Percentiles rank a stretch among this genome's conserved stretches.
Evolutionary conservation across 2,797 vertebrate genomes (phyloP).

Genomic region (Gouania willdenowi): DNA sequence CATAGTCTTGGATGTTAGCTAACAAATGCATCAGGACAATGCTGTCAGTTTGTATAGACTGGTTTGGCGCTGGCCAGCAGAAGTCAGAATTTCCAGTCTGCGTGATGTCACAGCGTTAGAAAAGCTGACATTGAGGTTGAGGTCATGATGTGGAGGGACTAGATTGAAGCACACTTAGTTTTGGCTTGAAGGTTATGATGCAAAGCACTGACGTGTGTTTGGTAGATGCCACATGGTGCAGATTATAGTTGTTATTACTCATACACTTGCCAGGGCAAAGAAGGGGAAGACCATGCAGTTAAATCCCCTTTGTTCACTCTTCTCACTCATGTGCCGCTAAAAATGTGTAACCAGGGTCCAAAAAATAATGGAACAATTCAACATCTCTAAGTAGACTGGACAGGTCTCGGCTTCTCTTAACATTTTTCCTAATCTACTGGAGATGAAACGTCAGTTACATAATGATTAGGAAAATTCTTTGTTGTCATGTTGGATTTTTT

Average conservation of each 20-base stretch:
- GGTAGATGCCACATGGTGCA: constrained; percentile 68
- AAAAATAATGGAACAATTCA: constrained; percentile 51
- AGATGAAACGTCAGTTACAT: constrained; percentile 28
- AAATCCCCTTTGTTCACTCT: constrained; percentile 5
- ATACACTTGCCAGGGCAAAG: constrained; percentile 41
- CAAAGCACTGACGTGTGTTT: constrained; percentile 64
- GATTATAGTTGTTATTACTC: constrained; percentile 73
- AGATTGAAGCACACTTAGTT: constrained; percentile 48
- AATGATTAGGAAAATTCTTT: constrained; percentile 22
- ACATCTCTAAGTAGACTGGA: constrained; percentile 22
- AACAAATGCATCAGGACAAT: constrained; percentile 32
- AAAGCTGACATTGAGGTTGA: constrained; percentile 67
- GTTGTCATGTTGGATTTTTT: constrained; percentile 23
- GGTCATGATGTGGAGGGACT: constrained; percentile 62
- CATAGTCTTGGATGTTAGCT: constrained; percentile 27
- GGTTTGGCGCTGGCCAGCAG: constrained; percentile 35
- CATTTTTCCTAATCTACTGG: constrained; percentile 38
- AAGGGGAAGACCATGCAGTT: constrained; percentile 21
- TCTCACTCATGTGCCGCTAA: not conserved
- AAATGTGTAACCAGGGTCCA: constrained; percentile 39
- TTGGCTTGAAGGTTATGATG: constrained; percentile 54
- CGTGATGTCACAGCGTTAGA: constrained; percentile 59
- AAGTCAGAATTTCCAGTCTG: constrained; percentile 71
- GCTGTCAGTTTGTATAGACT: constrained; percentile 16
- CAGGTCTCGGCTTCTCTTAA: constrained; percentile 45